These are phyloP conservation scores for Rhinatrema bivittatum DNA, from an alignment of 2,797 vertebrate genomes.

Conservation along the genomic window DNA sequence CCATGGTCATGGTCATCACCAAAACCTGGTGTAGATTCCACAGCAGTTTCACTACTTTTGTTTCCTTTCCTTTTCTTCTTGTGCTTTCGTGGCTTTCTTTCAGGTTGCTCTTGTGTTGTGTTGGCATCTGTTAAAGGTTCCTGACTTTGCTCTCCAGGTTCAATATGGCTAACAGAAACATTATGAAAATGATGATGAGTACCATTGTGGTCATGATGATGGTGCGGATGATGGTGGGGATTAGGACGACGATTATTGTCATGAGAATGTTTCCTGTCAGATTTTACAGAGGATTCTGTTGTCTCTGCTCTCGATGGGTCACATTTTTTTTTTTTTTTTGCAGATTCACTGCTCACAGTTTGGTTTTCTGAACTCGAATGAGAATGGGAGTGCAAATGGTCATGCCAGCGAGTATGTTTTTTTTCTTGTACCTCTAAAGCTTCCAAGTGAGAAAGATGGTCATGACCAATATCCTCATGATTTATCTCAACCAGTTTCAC, in stretches of 20 bases:
- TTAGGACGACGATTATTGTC: conserved; percentile 35
- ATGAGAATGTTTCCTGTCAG: conserved; percentile 31
- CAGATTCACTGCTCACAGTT: conserved; percentile 25
- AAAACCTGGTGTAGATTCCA: conserved; percentile 37
- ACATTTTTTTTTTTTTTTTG: conserved; percentile 44
- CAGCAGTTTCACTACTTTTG: conserved; percentile 41
- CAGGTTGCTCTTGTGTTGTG: conserved; percentile 53
- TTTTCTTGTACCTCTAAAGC: conserved; percentile 79
- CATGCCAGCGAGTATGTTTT: conserved; percentile 65
- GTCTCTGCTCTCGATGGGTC: conserved; percentile 40
- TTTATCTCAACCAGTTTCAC: conserved; percentile 78
- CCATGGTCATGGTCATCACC: conserved; percentile 22
- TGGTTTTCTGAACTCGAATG: conserved; percentile 50
- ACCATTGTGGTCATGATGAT: conserved; percentile 47
- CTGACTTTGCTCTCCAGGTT: conserved; percentile 41
- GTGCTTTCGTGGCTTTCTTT: conserved; percentile 44
- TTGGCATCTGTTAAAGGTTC: conserved; percentile 52
- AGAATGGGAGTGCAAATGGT: conserved; percentile 37
- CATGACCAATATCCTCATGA: conserved; percentile 87
- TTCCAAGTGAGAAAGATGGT: conserved; percentile 89
- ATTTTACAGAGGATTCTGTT: conserved; percentile 15
- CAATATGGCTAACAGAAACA: conserved; percentile 27
- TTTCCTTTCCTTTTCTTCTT: conserved; percentile 52
- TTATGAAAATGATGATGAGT: conserved; percentile 41
- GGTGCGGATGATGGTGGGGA: conserved; percentile 43